phyloP scores from a whole-genome alignment of 2,888 invertebrate genomes.

The Diarsia mendica region DNA sequence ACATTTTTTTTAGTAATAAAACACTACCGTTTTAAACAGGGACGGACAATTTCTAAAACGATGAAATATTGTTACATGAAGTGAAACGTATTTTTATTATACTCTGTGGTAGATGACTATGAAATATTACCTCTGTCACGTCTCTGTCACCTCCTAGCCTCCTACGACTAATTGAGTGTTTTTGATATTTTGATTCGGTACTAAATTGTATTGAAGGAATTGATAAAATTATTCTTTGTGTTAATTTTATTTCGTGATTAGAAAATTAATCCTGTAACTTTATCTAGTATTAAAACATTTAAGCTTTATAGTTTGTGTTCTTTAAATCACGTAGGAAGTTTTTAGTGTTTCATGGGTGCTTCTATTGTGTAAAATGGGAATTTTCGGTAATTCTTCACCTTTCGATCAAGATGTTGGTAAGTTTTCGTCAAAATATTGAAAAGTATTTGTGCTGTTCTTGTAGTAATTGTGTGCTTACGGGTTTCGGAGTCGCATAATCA shows the following conservation, averaged over 20 bases:
- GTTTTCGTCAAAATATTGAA: slow-evolving; percentile 27
- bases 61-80: too few species aligned
- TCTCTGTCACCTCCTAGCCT: too few species aligned
- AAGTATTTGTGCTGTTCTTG: background rate
- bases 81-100: too few species aligned
- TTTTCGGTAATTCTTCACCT: slow-evolving; percentile 63
- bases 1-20: too few species aligned
- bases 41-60: too few species aligned
- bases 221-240: slow-evolving; percentile 29
- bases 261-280: background rate
- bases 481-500: background rate
- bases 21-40: too few species aligned
- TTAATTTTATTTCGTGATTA: background rate
- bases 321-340: slow-evolving; percentile 15
- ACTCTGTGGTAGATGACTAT: too few species aligned
- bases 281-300: background rate
- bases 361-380: slow-evolving; percentile 50
- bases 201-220: background rate
- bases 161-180: too few species aligned
- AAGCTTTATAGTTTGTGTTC: background rate
- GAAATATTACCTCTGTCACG: too few species aligned
- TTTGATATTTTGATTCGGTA: background rate
- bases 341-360: slow-evolving; percentile 32
- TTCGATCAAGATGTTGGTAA: slow-evolving; percentile 67
- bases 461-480: background rate